Percentiles rank a stretch among this genome's conserved stretches.
Evolutionary conservation across 2,113 vertebrate genomes (phyloP).

Genomic region (Cyphomyrus discorhynchus): DNA sequence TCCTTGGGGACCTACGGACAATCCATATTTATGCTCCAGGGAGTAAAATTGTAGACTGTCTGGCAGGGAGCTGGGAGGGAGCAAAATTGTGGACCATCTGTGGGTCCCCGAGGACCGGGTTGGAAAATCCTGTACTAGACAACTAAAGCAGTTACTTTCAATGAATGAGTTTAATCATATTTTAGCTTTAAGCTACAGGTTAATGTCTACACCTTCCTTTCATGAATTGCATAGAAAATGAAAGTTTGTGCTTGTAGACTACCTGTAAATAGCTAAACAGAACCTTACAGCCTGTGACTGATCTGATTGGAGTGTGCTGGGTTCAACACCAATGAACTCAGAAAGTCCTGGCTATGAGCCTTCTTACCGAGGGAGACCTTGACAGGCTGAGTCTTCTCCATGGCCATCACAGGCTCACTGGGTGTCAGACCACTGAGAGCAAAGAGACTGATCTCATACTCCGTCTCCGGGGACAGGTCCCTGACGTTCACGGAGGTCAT

Average conservation of each 20-base stretch:
- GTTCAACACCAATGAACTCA: background rate
- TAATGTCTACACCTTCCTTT: background rate
- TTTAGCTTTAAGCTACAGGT: background rate
- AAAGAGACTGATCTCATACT: slow-evolving; percentile 81
- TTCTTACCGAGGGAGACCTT: slow-evolving; percentile 82
- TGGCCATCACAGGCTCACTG: slow-evolving; percentile 69
- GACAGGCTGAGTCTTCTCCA: slow-evolving; percentile 82
- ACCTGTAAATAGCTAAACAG: background rate
- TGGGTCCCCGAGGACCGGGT: background rate
- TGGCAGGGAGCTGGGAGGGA: background rate
- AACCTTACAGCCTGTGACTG: background rate
- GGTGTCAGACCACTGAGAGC: slow-evolving; percentile 76
- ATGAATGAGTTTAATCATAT: background rate
- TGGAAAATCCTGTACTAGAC: background rate
- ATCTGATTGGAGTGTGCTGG: background rate
- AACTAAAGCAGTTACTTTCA: background rate
- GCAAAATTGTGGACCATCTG: background rate
- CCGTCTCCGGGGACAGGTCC: slow-evolving; percentile 79
- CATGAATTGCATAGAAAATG: background rate
- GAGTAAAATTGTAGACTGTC: background rate
- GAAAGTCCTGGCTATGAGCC: background rate
- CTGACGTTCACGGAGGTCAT: slow-evolving; percentile 70
- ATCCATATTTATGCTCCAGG: background rate
- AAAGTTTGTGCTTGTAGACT: background rate
- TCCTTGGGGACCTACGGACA: background rate